Percentiles rank a stretch among this genome's conserved stretches.
These are phyloP conservation scores for Bostrychus sinensis DNA, from an alignment of 2,113 vertebrate genomes.

Conservation along the genomic window DNA sequence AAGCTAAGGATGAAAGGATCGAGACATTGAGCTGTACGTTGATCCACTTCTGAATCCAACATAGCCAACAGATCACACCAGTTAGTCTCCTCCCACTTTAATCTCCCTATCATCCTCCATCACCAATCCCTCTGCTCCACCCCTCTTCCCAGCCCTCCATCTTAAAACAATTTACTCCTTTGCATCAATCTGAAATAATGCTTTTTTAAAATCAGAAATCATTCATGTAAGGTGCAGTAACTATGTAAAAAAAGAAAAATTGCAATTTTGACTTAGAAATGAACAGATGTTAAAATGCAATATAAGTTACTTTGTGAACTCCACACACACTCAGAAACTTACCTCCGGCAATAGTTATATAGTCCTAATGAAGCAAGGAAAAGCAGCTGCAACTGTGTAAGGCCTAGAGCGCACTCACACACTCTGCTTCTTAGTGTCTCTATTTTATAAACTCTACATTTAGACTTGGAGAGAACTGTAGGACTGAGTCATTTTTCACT, in stretches of 20 bases:
- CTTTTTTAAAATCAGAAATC: constrained; percentile 25
- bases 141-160: constrained; percentile 23
- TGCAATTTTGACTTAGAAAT: constrained; percentile 22
- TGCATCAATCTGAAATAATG: constrained; percentile 52
- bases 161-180: constrained; percentile 52
- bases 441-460: constrained; percentile 30
- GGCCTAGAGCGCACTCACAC: constrained; percentile 60
- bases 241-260: constrained; percentile 27
- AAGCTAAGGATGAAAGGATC: constrained; percentile 51
- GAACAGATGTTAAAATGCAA: constrained; percentile 35
- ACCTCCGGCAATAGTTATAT: constrained; percentile 63
- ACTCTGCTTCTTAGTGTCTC: constrained; percentile 21
- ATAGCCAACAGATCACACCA: constrained; percentile 49
- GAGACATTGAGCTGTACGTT: constrained; percentile 48
- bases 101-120: constrained; percentile 62
- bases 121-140: constrained; percentile 43
- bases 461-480: constrained; percentile 25
- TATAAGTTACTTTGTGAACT: constrained; percentile 50
- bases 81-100: constrained; percentile 59
- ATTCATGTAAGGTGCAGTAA: neutral
- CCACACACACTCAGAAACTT: constrained; percentile 36
- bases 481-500: constrained; percentile 23
- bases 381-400: constrained; percentile 65
- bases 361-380: constrained; percentile 69
- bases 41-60: constrained; percentile 43